phyloP scores from a whole-genome alignment of 2,113 vertebrate species.

The Phycodurus eques region DNA sequence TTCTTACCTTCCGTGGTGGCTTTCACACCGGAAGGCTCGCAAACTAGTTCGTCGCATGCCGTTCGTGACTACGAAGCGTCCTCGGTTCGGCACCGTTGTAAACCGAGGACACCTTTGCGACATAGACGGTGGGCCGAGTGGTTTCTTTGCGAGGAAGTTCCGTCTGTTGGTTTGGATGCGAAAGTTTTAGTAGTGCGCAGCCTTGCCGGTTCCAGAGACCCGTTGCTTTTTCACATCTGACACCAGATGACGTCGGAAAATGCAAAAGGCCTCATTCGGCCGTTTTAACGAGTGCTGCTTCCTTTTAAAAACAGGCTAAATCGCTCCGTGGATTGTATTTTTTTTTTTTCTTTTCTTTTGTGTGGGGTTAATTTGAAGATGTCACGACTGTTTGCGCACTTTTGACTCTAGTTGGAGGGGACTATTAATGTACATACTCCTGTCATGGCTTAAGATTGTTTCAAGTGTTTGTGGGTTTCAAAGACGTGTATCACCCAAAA shows the following conservation, averaged over 20 bases:
- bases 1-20: no score
- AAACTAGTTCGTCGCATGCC: no score
- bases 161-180: no score
- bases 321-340: conserved; percentile 34
- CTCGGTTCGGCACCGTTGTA: no score
- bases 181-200: no score
- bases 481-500: conserved; percentile 55
- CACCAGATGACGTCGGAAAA: not conserved
- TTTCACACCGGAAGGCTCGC: no score
- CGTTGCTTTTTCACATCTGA: not conserved
- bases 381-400: not conserved
- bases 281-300: conserved; percentile 6
- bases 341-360: not conserved
- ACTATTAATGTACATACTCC: not conserved
- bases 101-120: no score
- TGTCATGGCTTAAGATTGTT: not conserved
- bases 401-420: not conserved
- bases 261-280: not conserved
- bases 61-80: no score
- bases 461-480: conserved; percentile 61
- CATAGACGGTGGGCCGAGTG: no score
- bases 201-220: not conserved
- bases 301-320: conserved; percentile 46
- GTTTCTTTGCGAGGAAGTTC: no score
- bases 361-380: conserved; percentile 38